A percentile compares a stretch with the other conserved stretches of the same genome.
Evolutionary conservation across 2,888 invertebrate genomes (phyloP).

Genomic region (Trypoxylon attenuatum): DNA sequence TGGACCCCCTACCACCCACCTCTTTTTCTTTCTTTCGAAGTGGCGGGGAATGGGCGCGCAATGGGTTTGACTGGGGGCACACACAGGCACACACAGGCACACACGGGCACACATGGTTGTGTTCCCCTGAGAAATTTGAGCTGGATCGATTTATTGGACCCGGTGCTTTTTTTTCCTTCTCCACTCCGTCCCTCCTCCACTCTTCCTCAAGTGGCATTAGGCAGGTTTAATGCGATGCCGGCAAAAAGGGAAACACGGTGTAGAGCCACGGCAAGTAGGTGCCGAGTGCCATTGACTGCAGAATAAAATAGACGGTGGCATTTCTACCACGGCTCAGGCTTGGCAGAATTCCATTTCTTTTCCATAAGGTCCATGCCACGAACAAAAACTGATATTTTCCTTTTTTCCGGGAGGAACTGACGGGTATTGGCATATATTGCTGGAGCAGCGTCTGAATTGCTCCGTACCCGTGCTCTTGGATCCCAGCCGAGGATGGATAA

Average conservation of each 20-base stretch:
- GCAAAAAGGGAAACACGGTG: conserved; percentile 47
- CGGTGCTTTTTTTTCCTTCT: conserved; percentile 16
- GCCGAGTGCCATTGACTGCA: conserved; percentile 60
- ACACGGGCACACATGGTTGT: conserved; percentile 1
- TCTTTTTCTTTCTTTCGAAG: not conserved
- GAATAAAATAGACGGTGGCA: conserved; percentile 51
- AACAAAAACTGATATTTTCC: conserved; percentile 44
- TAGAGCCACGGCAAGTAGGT: conserved; percentile 26
- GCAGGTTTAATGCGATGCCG: conserved; percentile 47
- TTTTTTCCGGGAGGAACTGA: conserved; percentile 15
- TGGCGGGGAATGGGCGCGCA: not conserved
- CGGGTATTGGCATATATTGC: conserved; percentile 25
- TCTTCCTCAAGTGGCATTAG: conserved; percentile 50
- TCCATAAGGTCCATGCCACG: conserved; percentile 28
- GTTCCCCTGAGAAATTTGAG: conserved; percentile 54
- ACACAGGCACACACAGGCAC: not conserved
- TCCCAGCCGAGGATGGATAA: conserved; percentile 11
- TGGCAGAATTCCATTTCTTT: conserved; percentile 58
- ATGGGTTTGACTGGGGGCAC: conserved; percentile 3
- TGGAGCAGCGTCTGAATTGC: conserved; percentile 5
- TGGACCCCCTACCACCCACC: not conserved
- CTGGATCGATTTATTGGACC: conserved; percentile 51
- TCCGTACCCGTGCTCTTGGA: conserved; percentile 17
- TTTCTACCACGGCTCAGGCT: conserved; percentile 30
- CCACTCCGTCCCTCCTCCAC: conserved; percentile 2